Conservation (phyloP, 1,140 invertebrate species). For the Drosophila nannoptera region DNA sequence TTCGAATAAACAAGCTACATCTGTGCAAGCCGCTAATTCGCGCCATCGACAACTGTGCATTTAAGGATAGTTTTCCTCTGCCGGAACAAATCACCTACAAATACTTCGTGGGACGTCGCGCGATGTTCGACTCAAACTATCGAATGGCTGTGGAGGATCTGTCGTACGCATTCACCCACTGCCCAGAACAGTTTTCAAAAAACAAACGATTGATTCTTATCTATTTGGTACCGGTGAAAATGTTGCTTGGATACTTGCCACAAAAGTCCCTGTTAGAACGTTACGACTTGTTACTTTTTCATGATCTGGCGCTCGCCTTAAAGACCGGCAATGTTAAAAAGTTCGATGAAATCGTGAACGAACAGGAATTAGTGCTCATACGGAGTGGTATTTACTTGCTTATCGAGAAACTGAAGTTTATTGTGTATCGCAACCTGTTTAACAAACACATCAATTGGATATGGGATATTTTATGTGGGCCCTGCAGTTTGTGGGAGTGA, state of each 20-base stretch:
- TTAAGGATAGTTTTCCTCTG: conserved; percentile 92
- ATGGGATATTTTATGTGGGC: conserved; percentile 90
- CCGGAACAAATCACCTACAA: conserved; percentile 96
- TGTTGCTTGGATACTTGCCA: conserved; percentile 96
- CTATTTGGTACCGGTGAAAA: conserved; percentile 98
- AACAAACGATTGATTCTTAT: conserved; percentile 97
- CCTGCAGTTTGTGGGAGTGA: conserved; percentile 88
- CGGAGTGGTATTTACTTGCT: conserved; percentile 97
- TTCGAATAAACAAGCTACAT: conserved; percentile 97
- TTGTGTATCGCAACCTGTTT: conserved; percentile 97
- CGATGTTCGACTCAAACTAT: conserved; percentile 99
- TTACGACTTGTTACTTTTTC: conserved; percentile 94
- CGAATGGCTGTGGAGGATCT: conserved; percentile 94
- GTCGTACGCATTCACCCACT: conserved; percentile 95
- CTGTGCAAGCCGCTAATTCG: conserved; percentile 97
- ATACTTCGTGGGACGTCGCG: conserved; percentile 97
- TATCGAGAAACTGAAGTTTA: conserved; percentile 96
- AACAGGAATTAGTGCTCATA: conserved; percentile 95
- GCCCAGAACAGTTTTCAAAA: conserved; percentile 88
- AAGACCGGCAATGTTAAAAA: conserved; percentile 92
- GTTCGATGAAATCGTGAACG: conserved; percentile 91
- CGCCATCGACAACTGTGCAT: conserved; percentile 94
- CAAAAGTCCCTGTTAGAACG: conserved; percentile 88
- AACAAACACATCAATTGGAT: conserved; percentile 97
- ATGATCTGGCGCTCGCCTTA: conserved; percentile 91